Evolutionary conservation across 2,113 vertebrate species (phyloP).

Genomic region (Brachyistius frenatus): DNA sequence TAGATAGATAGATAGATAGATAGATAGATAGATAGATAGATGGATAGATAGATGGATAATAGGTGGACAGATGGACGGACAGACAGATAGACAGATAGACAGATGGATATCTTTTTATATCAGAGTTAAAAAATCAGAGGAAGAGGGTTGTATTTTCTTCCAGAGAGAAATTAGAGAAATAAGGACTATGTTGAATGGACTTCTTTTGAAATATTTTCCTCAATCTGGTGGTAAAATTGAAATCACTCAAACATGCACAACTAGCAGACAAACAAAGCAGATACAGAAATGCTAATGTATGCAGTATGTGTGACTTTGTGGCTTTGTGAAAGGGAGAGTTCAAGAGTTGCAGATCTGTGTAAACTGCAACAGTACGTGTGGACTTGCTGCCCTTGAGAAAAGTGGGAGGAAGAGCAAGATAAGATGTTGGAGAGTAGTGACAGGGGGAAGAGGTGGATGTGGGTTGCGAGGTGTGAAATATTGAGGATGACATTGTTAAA

Average conservation of each 20-base stretch:
- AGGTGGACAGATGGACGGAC: no score
- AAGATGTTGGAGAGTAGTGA: slow-evolving; percentile 30
- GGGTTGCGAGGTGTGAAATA: slow-evolving; percentile 49
- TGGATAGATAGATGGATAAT: no score
- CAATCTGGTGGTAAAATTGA: neutral
- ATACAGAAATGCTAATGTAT: neutral
- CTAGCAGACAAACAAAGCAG: neutral
- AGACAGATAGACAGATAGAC: no score
- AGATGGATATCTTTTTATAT: no score
- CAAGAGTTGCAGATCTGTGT: slow-evolving; percentile 1
- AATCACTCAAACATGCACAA: neutral
- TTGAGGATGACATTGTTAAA: slow-evolving; percentile 68
- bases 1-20: no score
- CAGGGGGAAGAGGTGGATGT: neutral
- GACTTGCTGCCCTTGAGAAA: slow-evolving; percentile 25
- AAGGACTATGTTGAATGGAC: neutral
- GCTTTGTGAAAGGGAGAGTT: neutral
- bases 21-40: no score
- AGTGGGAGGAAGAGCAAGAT: neutral
- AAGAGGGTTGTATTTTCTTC: no score
- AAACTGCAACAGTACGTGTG: slow-evolving; percentile 3
- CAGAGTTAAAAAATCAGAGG: no score
- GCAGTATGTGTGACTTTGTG: neutral
- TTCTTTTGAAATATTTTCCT: neutral
- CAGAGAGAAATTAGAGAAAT: neutral